phyloP scores from a whole-genome alignment of 2,888 invertebrate species.

The Caenorhabditis sp. region DNA sequence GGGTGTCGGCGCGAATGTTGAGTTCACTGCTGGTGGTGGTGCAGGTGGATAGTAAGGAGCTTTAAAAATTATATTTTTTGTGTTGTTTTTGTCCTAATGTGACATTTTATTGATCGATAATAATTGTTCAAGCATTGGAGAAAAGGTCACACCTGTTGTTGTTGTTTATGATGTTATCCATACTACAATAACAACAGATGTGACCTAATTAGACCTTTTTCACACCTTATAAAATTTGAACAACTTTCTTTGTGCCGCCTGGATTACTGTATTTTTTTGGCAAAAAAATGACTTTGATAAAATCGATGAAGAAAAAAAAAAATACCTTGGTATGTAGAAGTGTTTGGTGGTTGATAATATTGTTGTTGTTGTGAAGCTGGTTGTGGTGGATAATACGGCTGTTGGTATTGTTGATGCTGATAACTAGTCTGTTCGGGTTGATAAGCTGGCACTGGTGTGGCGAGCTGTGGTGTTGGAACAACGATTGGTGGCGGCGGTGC shows the following conservation, averaged over 20 bases:
- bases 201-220: no score
- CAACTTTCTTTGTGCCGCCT: no score
- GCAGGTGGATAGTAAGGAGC: slow-evolving; percentile 27
- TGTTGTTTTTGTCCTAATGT: no score
- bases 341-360: slow-evolving; percentile 13
- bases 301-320: neutral
- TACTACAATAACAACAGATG: no score
- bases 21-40: neutral
- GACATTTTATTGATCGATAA: no score
- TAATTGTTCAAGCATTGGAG: no score
- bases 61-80: slow-evolving; percentile 7
- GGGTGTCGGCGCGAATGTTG: slow-evolving; percentile 20
- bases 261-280: no score
- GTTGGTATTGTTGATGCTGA: slow-evolving; percentile 6
- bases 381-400: slow-evolving; percentile 3
- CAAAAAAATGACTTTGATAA: no score
- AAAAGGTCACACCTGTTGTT: no score
- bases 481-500: slow-evolving; percentile 35
- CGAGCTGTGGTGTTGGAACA: slow-evolving; percentile 11
- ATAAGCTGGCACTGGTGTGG: slow-evolving; percentile 6
- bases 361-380: slow-evolving; percentile 12
- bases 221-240: no score
- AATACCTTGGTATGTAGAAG: slow-evolving; percentile 24
- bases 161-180: no score
- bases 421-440: slow-evolving; percentile 6